These are phyloP conservation scores for Enhydra lutris DNA, from an alignment of 2,113 vertebrate genomes.

Conservation along the genomic window DNA sequence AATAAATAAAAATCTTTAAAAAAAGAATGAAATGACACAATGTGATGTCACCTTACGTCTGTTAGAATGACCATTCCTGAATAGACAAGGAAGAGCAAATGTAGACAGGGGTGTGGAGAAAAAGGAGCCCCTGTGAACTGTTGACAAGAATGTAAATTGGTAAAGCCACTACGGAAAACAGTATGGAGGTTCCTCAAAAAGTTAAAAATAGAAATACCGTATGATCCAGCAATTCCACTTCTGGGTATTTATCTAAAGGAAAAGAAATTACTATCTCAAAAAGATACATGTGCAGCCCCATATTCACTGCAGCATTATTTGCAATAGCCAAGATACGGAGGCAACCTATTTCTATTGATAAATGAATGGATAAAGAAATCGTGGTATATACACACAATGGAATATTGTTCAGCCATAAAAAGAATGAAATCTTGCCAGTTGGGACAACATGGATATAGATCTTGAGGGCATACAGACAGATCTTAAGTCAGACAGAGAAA, in stretches of 20 bases:
- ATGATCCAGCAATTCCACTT: not conserved
- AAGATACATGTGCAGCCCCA: not conserved
- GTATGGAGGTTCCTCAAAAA: not conserved
- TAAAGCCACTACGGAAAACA: not conserved
- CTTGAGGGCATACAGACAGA: too few relatives aligned
- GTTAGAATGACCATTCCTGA: not conserved
- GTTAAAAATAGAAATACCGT: not conserved
- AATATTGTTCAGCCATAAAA: not conserved
- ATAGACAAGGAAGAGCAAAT: not conserved
- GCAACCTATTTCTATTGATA: not conserved
- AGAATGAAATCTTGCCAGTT: not conserved
- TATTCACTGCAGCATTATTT: not conserved
- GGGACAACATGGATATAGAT: not conserved
- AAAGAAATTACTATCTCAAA: not conserved
- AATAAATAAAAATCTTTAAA: too few relatives aligned
- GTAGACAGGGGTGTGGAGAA: not conserved
- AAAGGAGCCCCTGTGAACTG: not conserved
- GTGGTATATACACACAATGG: not conserved
- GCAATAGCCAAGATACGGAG: not conserved
- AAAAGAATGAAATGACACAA: constrained; percentile 8
- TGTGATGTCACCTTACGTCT: not conserved
- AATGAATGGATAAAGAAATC: not conserved
- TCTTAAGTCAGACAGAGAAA: not conserved
- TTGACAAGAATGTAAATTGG: not conserved
- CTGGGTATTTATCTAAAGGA: not conserved